Conservation (phyloP, 1,140 invertebrate species). For the Microplitis mediator region DNA sequence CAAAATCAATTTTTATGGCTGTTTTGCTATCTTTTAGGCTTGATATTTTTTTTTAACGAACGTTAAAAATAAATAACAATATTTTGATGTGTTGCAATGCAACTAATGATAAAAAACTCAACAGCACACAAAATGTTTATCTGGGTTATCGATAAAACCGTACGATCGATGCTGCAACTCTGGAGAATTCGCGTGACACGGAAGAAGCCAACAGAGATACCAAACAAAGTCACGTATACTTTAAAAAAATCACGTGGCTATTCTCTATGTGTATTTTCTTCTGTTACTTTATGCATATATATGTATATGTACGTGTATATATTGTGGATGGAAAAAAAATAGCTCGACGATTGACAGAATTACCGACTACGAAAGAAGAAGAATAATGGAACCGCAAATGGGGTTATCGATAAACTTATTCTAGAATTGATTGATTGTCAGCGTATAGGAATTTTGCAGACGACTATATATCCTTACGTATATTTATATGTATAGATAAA, state of each 20-base stretch:
- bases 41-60: too few relatives aligned
- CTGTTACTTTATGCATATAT: neutral
- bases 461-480: too few relatives aligned
- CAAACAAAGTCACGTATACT: neutral
- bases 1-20: neutral
- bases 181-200: slow-evolving; percentile 19
- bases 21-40: too few relatives aligned
- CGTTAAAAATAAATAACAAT: too few relatives aligned
- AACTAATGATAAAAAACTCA: neutral
- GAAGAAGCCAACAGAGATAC: slow-evolving; percentile 1
- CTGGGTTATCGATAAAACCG: slow-evolving; percentile 17
- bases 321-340: neutral
- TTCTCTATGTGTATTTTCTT: neutral
- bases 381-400: neutral
- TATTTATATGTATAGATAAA: slow-evolving; percentile 1
- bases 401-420: slow-evolving; percentile 23
- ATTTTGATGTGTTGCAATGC: too few relatives aligned
- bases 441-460: too few relatives aligned
- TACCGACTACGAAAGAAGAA: neutral
- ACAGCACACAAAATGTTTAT: neutral
- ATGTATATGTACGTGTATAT: neutral
- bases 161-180: neutral
- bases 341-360: neutral
- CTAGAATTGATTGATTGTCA: slow-evolving; percentile 25
- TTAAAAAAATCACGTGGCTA: neutral